Percentiles rank a stretch among this genome's conserved stretches.
phyloP scores from a whole-genome alignment of 92 coral and sea anemone genomes.

The Epizoanthus scotinus region DNA sequence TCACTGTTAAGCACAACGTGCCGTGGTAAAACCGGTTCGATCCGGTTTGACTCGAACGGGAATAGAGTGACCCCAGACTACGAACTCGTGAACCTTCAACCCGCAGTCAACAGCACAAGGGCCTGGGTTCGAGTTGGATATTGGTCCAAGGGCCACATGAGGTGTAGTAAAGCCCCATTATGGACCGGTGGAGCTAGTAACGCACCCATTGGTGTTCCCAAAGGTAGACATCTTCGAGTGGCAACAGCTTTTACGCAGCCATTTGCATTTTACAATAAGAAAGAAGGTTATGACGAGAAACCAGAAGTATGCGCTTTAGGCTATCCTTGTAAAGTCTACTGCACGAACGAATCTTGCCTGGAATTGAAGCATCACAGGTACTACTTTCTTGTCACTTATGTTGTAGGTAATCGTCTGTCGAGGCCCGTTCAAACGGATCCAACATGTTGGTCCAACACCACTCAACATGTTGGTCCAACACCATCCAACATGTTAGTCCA shows the following conservation, averaged over 20 bases:
- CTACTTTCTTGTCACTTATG: too few relatives aligned
- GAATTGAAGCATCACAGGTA: too few relatives aligned
- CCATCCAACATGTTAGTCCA: too few relatives aligned
- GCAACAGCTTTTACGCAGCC: slow-evolving; percentile 64
- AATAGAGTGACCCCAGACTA: slow-evolving; percentile 69
- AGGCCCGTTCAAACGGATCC: too few relatives aligned
- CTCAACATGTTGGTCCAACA: too few relatives aligned
- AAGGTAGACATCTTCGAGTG: slow-evolving; percentile 44
- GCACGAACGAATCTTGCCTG: not conserved
- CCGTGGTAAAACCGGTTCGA: slow-evolving; percentile 55
- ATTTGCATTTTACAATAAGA: slow-evolving; percentile 46
- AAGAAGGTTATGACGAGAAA: not conserved
- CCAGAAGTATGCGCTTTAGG: slow-evolving; percentile 44
- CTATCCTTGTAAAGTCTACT: slow-evolving; percentile 48
- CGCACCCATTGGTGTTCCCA: slow-evolving; percentile 17
- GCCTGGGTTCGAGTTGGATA: slow-evolving; percentile 41
- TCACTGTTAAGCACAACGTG: slow-evolving; percentile 1
- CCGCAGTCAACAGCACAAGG: slow-evolving; percentile 29
- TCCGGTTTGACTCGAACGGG: slow-evolving; percentile 56
- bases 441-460: too few relatives aligned
- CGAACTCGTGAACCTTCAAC: slow-evolving; percentile 49
- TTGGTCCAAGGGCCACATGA: slow-evolving; percentile 38
- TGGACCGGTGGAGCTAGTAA: slow-evolving; percentile 26
- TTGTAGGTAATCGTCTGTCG: too few relatives aligned
- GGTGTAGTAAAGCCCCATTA: slow-evolving; percentile 24